A percentile compares a stretch with the other conserved stretches of the same genome.
Evolutionary conservation across 2,113 vertebrate species (phyloP).

Genomic region (Pangasianodon gigas): DNA sequence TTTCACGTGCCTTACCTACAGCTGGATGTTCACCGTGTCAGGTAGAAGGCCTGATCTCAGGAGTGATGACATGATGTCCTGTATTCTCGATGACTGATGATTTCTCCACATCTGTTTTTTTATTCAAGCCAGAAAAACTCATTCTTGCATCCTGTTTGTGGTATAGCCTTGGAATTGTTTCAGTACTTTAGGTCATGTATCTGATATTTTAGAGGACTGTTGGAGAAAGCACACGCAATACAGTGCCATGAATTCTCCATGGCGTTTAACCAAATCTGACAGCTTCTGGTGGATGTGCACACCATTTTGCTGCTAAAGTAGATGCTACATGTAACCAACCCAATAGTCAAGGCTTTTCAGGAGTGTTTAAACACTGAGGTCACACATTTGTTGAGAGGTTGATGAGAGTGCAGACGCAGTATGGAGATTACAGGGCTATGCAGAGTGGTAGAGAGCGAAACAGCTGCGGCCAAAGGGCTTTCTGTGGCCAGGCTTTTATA

Average conservation of each 20-base stretch:
- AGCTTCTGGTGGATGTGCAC: background rate
- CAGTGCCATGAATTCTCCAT: background rate
- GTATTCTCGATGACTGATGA: background rate
- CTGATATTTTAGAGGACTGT: background rate
- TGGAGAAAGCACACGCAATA: background rate
- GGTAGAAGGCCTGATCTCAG: background rate
- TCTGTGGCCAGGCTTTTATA: constrained; percentile 69
- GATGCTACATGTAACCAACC: background rate
- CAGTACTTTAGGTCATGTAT: background rate
- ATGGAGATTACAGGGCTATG: constrained; percentile 72
- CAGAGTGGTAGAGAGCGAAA: constrained; percentile 64
- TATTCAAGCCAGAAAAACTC: background rate
- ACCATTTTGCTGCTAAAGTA: background rate
- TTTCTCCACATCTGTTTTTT: background rate
- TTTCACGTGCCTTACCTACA: constrained; percentile 11
- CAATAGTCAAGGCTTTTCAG: constrained; percentile 18
- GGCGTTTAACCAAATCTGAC: background rate
- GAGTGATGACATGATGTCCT: constrained; percentile 15
- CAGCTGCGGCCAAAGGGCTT: constrained; percentile 67
- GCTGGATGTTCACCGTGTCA: constrained; percentile 9
- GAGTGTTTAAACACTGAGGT: constrained; percentile 27
- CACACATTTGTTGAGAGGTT: constrained; percentile 36
- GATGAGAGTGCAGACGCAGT: constrained; percentile 61
- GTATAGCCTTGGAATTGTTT: background rate
- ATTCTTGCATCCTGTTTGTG: background rate